Conservation (phyloP, 2,113 vertebrate species). For the Tiliqua scincoides region DNA sequence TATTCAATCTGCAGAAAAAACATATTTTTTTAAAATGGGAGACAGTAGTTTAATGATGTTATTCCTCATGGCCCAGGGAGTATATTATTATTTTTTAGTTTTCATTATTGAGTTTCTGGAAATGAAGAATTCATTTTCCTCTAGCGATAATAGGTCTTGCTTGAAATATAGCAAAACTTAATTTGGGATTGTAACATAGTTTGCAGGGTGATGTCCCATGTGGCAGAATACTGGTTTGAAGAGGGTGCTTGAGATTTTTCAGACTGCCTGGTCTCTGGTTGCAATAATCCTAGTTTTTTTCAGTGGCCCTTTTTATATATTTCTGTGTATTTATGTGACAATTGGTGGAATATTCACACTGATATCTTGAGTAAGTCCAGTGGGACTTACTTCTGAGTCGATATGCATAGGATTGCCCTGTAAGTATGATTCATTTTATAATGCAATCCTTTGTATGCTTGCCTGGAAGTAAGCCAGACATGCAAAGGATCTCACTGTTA, state of each 20-base stretch:
- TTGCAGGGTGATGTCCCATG: slow-evolving; percentile 70
- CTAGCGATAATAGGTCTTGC: slow-evolving; percentile 67
- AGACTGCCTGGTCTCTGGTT: slow-evolving; percentile 61
- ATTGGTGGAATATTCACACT: slow-evolving; percentile 51
- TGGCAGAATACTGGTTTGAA: slow-evolving; percentile 56
- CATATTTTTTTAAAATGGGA: slow-evolving; percentile 39
- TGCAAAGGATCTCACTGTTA: too few relatives aligned
- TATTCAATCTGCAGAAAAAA: slow-evolving; percentile 36
- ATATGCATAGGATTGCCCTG: too few relatives aligned
- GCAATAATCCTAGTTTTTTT: slow-evolving; percentile 68
- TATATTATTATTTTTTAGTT: slow-evolving; percentile 62
- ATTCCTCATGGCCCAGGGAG: slow-evolving; percentile 18
- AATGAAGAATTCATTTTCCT: slow-evolving; percentile 69
- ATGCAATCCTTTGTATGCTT: too few relatives aligned
- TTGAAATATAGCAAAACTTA: slow-evolving; percentile 66
- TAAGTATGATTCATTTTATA: too few relatives aligned
- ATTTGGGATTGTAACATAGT: slow-evolving; percentile 69
- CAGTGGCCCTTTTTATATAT: slow-evolving; percentile 4
- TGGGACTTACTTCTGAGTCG: too few relatives aligned
- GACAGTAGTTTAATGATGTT: slow-evolving; percentile 26
- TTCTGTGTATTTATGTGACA: slow-evolving; percentile 56
- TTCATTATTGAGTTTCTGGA: slow-evolving; percentile 64
- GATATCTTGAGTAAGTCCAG: too few relatives aligned
- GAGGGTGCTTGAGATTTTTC: slow-evolving; percentile 68
- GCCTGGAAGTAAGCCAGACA: too few relatives aligned